Base-by-base conservation (phyloP, 1,140 invertebrate genomes). In the Heliothis subflexa region DNA sequence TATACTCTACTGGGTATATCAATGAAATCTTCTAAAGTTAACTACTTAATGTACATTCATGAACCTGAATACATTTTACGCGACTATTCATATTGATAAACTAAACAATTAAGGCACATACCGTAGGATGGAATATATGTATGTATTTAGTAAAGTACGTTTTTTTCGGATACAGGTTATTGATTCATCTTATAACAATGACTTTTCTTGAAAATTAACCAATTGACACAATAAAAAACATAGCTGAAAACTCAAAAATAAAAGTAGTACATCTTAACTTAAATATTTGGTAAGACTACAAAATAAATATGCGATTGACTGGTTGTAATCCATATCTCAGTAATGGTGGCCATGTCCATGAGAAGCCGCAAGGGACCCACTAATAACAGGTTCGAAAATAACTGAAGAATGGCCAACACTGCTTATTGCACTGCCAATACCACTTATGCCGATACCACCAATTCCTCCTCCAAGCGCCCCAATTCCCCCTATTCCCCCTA, bases 301-400 rank as follows among this genome's bases (percentile, higher is more conserved):
- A 33, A 40, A 14, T 59, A 59, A 21, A 21, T 57, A 57, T 10
- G 18, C 25, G 2, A 57, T 28, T 64, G 61, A 64, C n/a, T 47
- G 16, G 59, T 45, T 47, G n/a, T 2, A 49, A 4, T 54, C n/a
- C 9, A 70, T 11, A 50, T 59, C 12, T 82, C 57, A 85, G 68
- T 83, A 87, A 52, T 81, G 83, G 74, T 89, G 86, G 13, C 84
- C 62, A 70, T 88, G 86, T 0, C 85, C 82, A 68, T 87, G 82
- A 13, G 62, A 18, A 3, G 82, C 55, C 11, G 55, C 66, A 11
- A 74, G 61, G 1, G 72, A 59, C 47, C 75, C 64, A 14, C 59
- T 18, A 47, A 75, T 28, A 16, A 74, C 55, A 14, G 71, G 12
- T 33, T 45, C 16, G 13, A 55, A 73, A 5, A 73, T 21, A 11